phyloP scores from a whole-genome alignment of 2,797 vertebrate species.

The Erithacus rubecula region DNA sequence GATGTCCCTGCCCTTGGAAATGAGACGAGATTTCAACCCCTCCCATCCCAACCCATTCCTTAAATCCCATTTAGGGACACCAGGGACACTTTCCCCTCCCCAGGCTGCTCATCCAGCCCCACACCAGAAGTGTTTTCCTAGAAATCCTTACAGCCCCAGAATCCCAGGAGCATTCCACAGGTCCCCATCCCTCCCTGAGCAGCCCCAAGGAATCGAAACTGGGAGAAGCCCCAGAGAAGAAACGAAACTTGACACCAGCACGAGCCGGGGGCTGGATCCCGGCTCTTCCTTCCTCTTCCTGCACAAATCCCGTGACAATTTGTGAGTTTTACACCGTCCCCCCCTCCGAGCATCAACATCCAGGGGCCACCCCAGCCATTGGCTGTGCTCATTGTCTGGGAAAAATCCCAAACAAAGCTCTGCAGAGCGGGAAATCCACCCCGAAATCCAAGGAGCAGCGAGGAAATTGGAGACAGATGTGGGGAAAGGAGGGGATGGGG shows the following conservation, averaged over 20 bases:
- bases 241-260: not conserved
- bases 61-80: not conserved
- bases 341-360: not conserved
- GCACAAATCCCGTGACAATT: not conserved
- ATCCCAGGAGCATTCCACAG: accelerated
- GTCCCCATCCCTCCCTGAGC: too few species aligned
- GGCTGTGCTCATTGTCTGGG: accelerated
- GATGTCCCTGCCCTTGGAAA: not conserved
- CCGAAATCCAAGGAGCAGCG: not conserved
- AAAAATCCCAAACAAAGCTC: not conserved
- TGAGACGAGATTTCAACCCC: too few species aligned
- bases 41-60: not conserved
- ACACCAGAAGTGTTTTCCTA: accelerated
- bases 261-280: accelerated
- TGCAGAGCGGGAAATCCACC: not conserved
- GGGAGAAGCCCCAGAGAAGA: not conserved
- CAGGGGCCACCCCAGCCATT: not conserved
- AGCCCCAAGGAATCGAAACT: not conserved
- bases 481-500: not conserved
- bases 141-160: not conserved
- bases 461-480: not conserved
- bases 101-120: not conserved
- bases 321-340: not conserved
- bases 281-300: not conserved
- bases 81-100: not conserved